phyloP scores from a whole-genome alignment of 2,113 vertebrate genomes.

The Cebus imitator region DNA sequence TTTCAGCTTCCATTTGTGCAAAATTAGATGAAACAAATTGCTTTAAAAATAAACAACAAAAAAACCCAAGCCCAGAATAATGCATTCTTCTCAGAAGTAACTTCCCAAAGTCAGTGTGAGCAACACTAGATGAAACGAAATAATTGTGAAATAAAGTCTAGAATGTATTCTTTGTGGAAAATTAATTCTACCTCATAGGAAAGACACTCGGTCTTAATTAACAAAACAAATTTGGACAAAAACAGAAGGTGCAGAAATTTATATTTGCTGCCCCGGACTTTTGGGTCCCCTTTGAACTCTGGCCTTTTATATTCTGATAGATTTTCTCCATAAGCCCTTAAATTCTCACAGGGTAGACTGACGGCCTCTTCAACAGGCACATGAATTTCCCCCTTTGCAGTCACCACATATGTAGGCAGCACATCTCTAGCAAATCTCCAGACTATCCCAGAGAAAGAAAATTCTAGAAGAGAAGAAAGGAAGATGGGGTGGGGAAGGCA shows the following conservation, averaged over 20 bases:
- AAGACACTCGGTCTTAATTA: background rate
- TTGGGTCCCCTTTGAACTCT: conserved; percentile 61
- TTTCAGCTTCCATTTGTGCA: background rate
- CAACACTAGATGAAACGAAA: background rate
- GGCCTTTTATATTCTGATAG: conserved; percentile 42
- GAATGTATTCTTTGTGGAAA: background rate
- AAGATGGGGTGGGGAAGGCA: background rate
- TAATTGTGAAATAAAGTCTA: background rate
- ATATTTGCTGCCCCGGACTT: conserved; percentile 31
- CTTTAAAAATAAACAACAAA: background rate
- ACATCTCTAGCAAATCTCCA: conserved; percentile 13
- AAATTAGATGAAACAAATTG: background rate
- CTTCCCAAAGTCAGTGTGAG: background rate
- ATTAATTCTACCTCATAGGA: background rate
- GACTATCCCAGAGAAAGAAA: conserved; percentile 47
- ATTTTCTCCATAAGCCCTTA: conserved; percentile 64
- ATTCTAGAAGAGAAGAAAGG: background rate
- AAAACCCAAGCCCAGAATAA: background rate
- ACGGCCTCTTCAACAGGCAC: conserved; percentile 61
- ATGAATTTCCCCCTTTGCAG: conserved; percentile 36
- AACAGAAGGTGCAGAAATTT: background rate
- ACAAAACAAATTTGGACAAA: conserved; percentile 43
- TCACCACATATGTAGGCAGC: background rate
- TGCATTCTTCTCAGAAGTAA: background rate
- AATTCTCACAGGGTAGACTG: conserved; percentile 58